These are phyloP conservation scores for Macroramphosus scolopax DNA, from an alignment of 2,797 vertebrate genomes.

Conservation along the genomic window DNA sequence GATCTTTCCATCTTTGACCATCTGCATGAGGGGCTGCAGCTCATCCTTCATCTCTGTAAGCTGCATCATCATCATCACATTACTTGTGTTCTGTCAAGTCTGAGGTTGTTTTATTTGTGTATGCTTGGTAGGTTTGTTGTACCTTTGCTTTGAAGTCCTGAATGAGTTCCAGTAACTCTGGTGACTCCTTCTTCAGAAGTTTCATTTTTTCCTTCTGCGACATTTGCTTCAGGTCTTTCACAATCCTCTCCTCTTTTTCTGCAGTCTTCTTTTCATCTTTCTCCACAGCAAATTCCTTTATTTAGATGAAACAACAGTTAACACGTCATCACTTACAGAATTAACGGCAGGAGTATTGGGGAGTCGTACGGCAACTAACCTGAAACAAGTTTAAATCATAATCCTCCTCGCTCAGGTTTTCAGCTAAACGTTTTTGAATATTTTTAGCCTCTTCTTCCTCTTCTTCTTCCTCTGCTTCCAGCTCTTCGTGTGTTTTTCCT, in stretches of 20 bases:
- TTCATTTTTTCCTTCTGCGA: conserved; percentile 91
- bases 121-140: neutral
- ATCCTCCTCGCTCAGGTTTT: conserved; percentile 89
- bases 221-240: conserved; percentile 87
- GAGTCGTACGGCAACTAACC: conserved; percentile 55
- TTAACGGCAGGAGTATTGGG: neutral
- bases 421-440: conserved; percentile 87
- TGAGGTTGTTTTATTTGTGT: neutral
- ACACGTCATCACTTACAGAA: neutral
- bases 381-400: conserved; percentile 87
- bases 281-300: conserved; percentile 73
- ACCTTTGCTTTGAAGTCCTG: conserved; percentile 91
- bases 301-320: neutral
- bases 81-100: neutral
- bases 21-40: conserved; percentile 84
- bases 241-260: conserved; percentile 81
- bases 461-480: conserved; percentile 87
- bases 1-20: conserved; percentile 83
- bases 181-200: conserved; percentile 91
- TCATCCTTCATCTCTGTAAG: conserved; percentile 87
- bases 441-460: conserved; percentile 92
- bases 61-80: conserved; percentile 44
- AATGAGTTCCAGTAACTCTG: conserved; percentile 91
- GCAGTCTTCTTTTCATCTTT: conserved; percentile 48
- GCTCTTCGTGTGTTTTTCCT: conserved; percentile 77